Base-by-base conservation (phyloP, 2,113 vertebrate species). In the Osmerus eperlanus region DNA sequence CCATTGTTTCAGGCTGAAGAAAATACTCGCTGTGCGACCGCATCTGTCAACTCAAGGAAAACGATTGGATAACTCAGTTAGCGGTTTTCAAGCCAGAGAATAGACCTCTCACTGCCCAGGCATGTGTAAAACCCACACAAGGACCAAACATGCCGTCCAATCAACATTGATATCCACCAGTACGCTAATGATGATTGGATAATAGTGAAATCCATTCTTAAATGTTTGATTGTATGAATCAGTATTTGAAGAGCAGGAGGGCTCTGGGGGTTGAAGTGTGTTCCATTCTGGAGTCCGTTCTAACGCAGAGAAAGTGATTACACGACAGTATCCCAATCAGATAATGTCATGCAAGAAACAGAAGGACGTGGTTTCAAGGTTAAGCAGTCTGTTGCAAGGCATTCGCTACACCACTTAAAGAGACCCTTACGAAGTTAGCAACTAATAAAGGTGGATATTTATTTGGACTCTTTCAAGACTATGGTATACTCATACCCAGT, bases 21-120 rank as follows among this genome's bases (percentile, higher is more conserved):
- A 66, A 2, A 67, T 47, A 9, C 65, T 76, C 74, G 47, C 81
- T 47, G 5, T 82, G 79, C 76, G 64, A 66, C 60, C 41, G 56
- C 83, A 79, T 82, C 81, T 83, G 81, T 59, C 72, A 28, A 36
- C 71, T 28, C 23, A 23, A 60, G 58, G 11, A 60, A 47, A 60
- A 60, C 58, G 23, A 7, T 62, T 62, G 14, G 60, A 29, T n/a
- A 28, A 9, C 21, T 62, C 28, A 28, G 60, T 62, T 62, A 29
- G 23, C 4, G 25, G 13, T 62, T 62, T 60, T 62, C 59, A 25
- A 25, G 21, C 59, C 59, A 61, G 59, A 25, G n/a, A 61, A 21
- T 15, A 25, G 23, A 61, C 12, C 25, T 14, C 59, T 25, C 59
- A 61, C 59, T 28, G 13, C 60, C 60, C 60, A 62, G 60, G 2